Base-by-base conservation (phyloP, 2,797 vertebrate genomes). In the Sebastes steindachneri region DNA sequence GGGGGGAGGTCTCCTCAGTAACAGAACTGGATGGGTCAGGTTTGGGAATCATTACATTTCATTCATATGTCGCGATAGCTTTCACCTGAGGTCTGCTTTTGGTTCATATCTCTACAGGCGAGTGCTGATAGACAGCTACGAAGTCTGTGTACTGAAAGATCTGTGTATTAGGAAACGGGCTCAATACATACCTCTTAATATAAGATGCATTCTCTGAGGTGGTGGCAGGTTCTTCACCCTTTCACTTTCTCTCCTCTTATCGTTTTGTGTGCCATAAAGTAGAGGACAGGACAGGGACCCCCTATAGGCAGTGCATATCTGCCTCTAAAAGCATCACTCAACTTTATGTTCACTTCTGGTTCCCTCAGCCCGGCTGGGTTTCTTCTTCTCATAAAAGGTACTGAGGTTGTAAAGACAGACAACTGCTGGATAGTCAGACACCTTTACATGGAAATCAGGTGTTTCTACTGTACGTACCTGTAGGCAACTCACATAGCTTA, bases 371-470 rank as follows among this genome's bases (percentile, higher is more conserved):
- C 83, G 82, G 92, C 86, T 89, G 89, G 90, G 93, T 89, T 93
- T 95, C 94, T 96, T 95, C 86, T 86, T 87, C 90, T 93, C 94
- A 96, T 96, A 95, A 96, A 96, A 95, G 74, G 82, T 70, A 85
- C 92, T 77, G 80, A 85, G 83, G 87, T 79, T 95, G 93, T 94
- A 95, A 95, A 81, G 72, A 75, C 31, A 45, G 84, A 84, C 86
- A 67, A 91, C 89, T 64, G 70, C 66, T 74, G 63, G 58, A 84
- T 45, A 77, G 75, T 75, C 78, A 62, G 54, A 75, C 64, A 73
- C 69, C 45, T 83, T 88, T 57, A 77, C 74, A 68, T 79, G 67
- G 77, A 63, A 68, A 83, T 90, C 79, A 84, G 82, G 80, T 82
- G 88, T 78, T 78, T 78, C 66, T 64, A 48, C 37, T 48, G 33